phyloP scores from a whole-genome alignment of 2,113 vertebrate species.

The Orycteropus afer region DNA sequence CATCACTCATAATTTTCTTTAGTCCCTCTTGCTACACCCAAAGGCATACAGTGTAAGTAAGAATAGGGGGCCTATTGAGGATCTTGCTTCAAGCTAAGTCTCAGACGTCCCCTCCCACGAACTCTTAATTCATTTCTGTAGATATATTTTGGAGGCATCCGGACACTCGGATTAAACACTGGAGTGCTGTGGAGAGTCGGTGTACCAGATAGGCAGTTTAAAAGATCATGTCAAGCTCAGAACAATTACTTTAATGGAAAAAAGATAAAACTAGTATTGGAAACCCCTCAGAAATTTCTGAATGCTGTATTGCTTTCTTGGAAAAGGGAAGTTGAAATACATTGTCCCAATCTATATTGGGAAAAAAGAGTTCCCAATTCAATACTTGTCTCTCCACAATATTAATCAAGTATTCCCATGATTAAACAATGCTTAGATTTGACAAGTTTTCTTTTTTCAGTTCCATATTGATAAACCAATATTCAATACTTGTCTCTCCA shows the following conservation, averaged over 20 bases:
- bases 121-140: background rate
- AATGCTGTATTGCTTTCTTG: background rate
- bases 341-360: background rate
- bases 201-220: background rate
- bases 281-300: background rate
- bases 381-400: background rate
- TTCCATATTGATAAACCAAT: background rate
- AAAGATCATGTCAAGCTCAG: background rate
- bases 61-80: background rate
- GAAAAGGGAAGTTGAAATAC: background rate
- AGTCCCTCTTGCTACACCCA: background rate
- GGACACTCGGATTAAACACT: background rate
- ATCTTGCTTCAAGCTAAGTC: background rate
- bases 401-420: background rate
- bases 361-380: background rate
- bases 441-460: background rate
- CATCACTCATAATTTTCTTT: background rate
- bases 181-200: background rate
- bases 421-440: background rate
- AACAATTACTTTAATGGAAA: conserved; percentile 10
- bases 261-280: background rate
- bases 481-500: background rate
- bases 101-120: background rate
- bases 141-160: background rate
- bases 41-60: background rate